Conservation (phyloP, 2,797 vertebrate species). For the Craterocephalus amniculus region DNA sequence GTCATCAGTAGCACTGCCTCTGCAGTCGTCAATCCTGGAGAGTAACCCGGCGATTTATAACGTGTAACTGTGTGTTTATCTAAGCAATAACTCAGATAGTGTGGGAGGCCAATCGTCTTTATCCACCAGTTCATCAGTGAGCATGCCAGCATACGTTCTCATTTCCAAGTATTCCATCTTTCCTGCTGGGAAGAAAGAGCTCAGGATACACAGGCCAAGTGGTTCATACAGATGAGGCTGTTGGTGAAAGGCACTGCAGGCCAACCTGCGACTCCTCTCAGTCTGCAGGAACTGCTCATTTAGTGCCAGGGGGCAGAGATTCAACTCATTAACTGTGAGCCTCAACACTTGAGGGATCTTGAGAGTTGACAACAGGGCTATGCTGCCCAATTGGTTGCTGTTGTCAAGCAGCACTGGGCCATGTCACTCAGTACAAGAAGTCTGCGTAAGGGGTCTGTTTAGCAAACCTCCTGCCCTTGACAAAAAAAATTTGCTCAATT, state of each 20-base stretch:
- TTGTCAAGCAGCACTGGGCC: constrained; percentile 37
- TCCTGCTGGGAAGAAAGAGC: background rate
- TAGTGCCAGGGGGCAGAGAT: constrained; percentile 41
- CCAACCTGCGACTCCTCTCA: constrained; percentile 36
- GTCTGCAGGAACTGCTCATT: constrained; percentile 42
- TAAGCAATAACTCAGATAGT: constrained; percentile 26
- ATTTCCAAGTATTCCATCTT: constrained; percentile 27
- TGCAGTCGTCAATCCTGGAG: constrained; percentile 37
- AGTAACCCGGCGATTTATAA: constrained; percentile 39
- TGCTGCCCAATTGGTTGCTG: constrained; percentile 37
- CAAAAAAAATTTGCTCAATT: no score
- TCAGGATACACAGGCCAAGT: constrained; percentile 9
- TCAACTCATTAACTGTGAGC: constrained; percentile 57
- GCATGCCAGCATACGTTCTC: constrained; percentile 7
- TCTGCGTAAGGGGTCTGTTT: constrained; percentile 34
- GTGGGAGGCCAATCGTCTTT: constrained; percentile 15
- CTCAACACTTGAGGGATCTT: constrained; percentile 38
- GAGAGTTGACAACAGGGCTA: constrained; percentile 36
- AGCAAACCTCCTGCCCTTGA: no score
- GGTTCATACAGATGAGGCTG: constrained; percentile 17
- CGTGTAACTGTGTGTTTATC: constrained; percentile 39
- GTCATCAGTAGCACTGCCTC: constrained; percentile 21
- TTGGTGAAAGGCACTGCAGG: constrained; percentile 2
- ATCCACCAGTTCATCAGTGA: constrained; percentile 31
- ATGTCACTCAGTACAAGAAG: constrained; percentile 45